Conservation (phyloP, 2,797 vertebrate species). For the Rachycentron canadum region DNA sequence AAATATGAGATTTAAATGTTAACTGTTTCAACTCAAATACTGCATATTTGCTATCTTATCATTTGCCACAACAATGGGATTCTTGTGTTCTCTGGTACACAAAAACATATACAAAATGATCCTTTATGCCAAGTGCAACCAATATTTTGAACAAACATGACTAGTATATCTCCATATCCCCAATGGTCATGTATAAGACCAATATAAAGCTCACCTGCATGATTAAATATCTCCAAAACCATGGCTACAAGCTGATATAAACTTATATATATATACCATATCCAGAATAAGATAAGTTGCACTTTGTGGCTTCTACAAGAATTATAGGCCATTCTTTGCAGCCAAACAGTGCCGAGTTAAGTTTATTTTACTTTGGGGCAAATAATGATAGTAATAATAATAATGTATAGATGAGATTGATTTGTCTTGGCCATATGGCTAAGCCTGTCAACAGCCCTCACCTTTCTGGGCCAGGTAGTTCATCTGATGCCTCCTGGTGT, state of each 20-base stretch:
- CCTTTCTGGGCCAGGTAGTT: conserved; percentile 93
- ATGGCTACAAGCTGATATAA: no score
- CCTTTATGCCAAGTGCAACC: neutral
- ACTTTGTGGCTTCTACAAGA: no score
- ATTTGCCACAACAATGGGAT: neutral
- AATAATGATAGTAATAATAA: no score
- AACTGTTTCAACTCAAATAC: no score
- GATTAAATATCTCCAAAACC: no score
- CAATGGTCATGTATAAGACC: neutral
- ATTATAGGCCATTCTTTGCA: no score
- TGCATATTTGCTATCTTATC: neutral
- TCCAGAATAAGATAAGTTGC: no score
- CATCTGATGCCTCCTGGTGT: conserved; percentile 88
- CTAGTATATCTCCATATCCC: neutral
- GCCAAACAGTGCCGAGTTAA: no score
- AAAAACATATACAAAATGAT: neutral
- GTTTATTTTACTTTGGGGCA: neutral
- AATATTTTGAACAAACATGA: neutral
- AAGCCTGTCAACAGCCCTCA: conserved; percentile 45
- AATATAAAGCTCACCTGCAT: conserved; percentile 1
- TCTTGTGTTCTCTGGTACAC: neutral
- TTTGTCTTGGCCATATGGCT: neutral
- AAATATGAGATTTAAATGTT: no score
- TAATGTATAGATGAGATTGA: neutral
- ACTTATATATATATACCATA: no score